Percentiles rank a stretch among this genome's conserved stretches.
These are phyloP conservation scores for Meteorus sp. DNA, from an alignment of 1,140 invertebrate genomes.

Conservation along the genomic window DNA sequence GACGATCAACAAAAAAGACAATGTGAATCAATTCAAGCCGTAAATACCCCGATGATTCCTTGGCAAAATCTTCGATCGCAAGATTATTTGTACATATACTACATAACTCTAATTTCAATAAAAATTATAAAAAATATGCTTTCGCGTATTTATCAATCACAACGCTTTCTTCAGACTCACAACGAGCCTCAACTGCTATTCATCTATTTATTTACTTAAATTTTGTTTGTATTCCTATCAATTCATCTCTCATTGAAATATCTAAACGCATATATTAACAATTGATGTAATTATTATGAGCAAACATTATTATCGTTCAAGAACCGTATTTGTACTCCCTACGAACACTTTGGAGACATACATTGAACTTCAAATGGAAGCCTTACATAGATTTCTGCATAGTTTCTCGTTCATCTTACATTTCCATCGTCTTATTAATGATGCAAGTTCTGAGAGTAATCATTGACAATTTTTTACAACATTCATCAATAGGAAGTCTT, in stretches of 20 bases:
- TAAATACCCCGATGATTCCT: too few species aligned
- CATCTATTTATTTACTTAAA: slow-evolving; percentile 7
- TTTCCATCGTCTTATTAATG: too few species aligned
- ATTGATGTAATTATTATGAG: slow-evolving; percentile 23
- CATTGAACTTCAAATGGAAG: too few species aligned
- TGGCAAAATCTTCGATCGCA: background rate
- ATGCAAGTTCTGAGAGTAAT: too few species aligned
- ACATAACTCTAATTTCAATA: slow-evolving; percentile 21
- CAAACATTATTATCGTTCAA: slow-evolving; percentile 11
- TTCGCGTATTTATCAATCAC: slow-evolving; percentile 23
- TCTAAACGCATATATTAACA: slow-evolving; percentile 1
- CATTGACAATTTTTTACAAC: too few species aligned
- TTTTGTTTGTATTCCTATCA: slow-evolving; percentile 10
- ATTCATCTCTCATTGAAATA: slow-evolving; percentile 6
- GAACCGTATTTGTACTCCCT: background rate
- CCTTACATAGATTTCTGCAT: too few species aligned
- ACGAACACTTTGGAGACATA: background rate
- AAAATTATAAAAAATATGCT: slow-evolving; percentile 27
- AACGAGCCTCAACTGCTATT: too few species aligned
- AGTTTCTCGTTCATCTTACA: too few species aligned
- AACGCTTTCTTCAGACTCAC: slow-evolving; percentile 14
- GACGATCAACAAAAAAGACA: too few species aligned
- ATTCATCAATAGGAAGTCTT: too few species aligned
- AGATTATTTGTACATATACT: background rate
- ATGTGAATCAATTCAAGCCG: too few species aligned